Base-by-base conservation (phyloP, 2,888 invertebrate genomes). In the Lasioglossum vierecki region DNA sequence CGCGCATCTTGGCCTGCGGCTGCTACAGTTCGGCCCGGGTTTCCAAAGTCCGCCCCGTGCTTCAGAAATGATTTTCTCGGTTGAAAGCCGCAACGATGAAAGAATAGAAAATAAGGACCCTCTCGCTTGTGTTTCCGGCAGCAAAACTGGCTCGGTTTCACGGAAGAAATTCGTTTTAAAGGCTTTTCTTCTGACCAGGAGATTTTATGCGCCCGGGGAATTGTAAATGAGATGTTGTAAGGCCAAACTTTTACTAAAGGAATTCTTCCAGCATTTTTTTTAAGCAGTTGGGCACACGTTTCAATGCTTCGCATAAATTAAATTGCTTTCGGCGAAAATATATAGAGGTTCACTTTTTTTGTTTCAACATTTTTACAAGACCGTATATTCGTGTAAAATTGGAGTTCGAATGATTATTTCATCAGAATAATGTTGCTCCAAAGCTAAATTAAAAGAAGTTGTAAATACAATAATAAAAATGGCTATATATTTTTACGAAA, bases 81-180 rank as follows among this genome's bases (percentile, higher is more conserved):
- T 60, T 60, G 76, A 49, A 76, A 76, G 30, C 15, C n/a, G 76
- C 44, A 68, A 13, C n/a, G 41, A 18, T n/a, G 39, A 53, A 26
- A 26, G n/a, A 68, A 53, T 60, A 15, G 15, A 60, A 26, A 18
- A 26, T 39, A 75, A 73, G 30, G 49, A 63, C 22, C 22, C 30
- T 30, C 30, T 63, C 44, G 63, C 49, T 53, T 26, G 39, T 35
- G n/a, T 35, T 53, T 18, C 77, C 49, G 68, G 68, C 39, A 63
- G 41, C 30, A 35, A 46, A 63, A 76, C 60, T n/a, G n/a, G 60
- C 60, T 39, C 68, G 68, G 68, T 39, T 70, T 70, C 41, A n/a
- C 22, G 39, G 68, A 70, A n/a, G 68, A 39, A 70, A 41, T 41
- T 41, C 68, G 68, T 41, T 39, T 39, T 39, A n/a, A 41, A 39